These are phyloP conservation scores for Folsomia manolachei DNA, from an alignment of 2,888 invertebrate genomes.

Conservation along the genomic window DNA sequence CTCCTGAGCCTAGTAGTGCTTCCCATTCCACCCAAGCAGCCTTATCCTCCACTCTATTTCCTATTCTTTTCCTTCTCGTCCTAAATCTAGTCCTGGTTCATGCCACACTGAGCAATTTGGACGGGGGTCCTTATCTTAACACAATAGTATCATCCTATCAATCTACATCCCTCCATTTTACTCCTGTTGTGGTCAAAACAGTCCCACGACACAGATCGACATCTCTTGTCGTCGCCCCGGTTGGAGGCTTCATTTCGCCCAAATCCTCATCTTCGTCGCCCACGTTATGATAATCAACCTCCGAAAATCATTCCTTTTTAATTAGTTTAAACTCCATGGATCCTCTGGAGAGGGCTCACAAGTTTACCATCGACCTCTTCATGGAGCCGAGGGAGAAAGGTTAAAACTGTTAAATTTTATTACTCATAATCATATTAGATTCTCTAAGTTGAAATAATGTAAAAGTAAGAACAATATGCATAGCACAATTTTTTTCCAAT, in stretches of 20 bases:
- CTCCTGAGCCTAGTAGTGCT: constrained; percentile 58
- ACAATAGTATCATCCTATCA: no score
- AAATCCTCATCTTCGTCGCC: not conserved
- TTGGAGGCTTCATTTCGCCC: not conserved
- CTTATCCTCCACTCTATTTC: constrained; percentile 35
- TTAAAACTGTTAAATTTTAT: not conserved
- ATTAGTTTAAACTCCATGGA: no score
- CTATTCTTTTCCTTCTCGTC: constrained; percentile 32
- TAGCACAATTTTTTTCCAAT: not conserved
- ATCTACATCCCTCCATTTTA: not conserved
- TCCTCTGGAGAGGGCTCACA: no score
- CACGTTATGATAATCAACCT: constrained; percentile 16
- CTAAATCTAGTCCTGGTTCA: constrained; percentile 28
- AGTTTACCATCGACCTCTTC: not conserved
- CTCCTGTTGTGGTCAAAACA: no score
- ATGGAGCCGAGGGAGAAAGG: no score
- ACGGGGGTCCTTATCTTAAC: no score
- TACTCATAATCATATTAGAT: not conserved
- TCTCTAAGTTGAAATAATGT: no score
- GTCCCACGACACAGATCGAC: not conserved
- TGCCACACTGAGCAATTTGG: constrained; percentile 17
- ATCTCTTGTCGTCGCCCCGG: not conserved
- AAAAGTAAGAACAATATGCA: no score
- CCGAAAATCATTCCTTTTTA: constrained; percentile 11
- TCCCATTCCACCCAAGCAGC: constrained; percentile 39